Percentiles rank a stretch among this genome's conserved stretches.
phyloP scores from a whole-genome alignment of 2,113 vertebrate genomes.

The Barbus barbus region DNA sequence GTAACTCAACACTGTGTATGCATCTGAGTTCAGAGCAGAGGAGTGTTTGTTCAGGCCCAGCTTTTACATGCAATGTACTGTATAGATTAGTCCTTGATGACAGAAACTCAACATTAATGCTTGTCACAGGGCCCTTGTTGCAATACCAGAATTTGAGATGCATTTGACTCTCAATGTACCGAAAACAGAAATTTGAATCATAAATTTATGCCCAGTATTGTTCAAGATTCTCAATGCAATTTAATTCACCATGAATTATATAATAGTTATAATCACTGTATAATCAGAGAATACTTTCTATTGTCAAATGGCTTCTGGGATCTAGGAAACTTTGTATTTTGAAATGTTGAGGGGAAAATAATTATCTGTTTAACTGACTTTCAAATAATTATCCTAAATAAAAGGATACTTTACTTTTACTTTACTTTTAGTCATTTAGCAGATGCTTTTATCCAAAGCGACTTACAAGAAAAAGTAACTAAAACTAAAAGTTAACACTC shows the following conservation, averaged over 20 bases:
- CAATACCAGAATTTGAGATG: neutral
- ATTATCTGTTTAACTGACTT: too few relatives aligned
- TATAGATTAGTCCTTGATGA: constrained; percentile 52
- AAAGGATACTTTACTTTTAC: too few relatives aligned
- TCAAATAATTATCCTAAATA: too few relatives aligned
- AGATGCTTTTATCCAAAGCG: too few relatives aligned
- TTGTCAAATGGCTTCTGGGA: too few relatives aligned
- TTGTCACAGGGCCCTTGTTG: neutral
- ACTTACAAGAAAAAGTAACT: too few relatives aligned
- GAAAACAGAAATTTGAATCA: neutral
- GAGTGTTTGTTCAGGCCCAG: constrained; percentile 24
- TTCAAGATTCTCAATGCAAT: neutral
- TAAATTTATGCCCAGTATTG: too few relatives aligned
- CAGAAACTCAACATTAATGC: constrained; percentile 40
- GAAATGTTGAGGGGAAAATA: too few relatives aligned
- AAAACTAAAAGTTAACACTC: too few relatives aligned
- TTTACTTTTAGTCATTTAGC: too few relatives aligned
- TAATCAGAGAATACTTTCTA: too few relatives aligned
- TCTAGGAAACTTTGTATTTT: too few relatives aligned
- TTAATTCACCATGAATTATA: neutral
- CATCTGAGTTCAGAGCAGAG: neutral
- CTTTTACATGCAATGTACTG: neutral
- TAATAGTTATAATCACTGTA: neutral
- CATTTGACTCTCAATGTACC: neutral
- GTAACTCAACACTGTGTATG: constrained; percentile 33